Percentiles rank a stretch among this genome's conserved stretches.
phyloP scores from a whole-genome alignment of 2,113 vertebrate genomes.

The Archilochus colubris region DNA sequence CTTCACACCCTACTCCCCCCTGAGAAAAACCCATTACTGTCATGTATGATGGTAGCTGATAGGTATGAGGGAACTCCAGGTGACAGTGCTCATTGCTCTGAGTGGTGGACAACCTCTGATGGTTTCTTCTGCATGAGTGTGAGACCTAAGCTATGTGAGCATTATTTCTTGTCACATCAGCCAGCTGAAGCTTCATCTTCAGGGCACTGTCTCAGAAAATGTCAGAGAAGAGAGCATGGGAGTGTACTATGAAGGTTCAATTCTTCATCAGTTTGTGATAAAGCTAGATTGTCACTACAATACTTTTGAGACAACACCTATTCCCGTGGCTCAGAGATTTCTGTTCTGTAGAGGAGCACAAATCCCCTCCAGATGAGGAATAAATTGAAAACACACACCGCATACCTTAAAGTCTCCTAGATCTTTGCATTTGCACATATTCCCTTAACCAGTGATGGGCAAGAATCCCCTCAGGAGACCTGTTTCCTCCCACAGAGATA shows the following conservation, averaged over 20 bases:
- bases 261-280: neutral
- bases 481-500: neutral
- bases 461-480: neutral
- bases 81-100: neutral
- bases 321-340: neutral
- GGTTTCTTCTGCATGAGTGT: neutral
- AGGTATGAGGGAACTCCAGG: neutral
- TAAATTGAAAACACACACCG: neutral
- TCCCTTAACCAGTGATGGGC: neutral
- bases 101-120: neutral
- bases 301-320: neutral
- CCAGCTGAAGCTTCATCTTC: neutral
- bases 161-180: neutral
- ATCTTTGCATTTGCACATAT: neutral
- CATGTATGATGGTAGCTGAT: neutral
- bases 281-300: neutral
- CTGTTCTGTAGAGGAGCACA: neutral
- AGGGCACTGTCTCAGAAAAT: neutral
- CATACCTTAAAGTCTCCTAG: neutral
- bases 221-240: neutral
- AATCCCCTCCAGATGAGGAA: neutral
- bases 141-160: neutral
- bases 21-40: neutral
- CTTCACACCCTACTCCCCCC: neutral
- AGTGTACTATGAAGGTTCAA: neutral